Base-by-base conservation (phyloP, 2,888 invertebrate genomes). In the Hirtodrosophila trivittata region DNA sequence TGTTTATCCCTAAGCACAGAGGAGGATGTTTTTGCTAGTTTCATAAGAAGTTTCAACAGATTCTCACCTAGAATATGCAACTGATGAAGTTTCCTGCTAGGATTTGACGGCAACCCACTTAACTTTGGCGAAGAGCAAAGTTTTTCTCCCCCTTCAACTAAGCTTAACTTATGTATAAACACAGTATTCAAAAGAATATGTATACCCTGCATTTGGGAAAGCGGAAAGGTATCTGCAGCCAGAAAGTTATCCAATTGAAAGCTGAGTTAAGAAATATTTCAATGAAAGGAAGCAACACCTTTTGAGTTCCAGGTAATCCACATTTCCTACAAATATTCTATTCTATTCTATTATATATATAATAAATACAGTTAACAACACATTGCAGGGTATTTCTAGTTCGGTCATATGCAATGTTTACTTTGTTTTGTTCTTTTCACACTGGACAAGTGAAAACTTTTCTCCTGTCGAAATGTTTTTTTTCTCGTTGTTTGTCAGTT, bases 391-490 rank as follows among this genome's bases (percentile, higher is more conserved):
- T n/a, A 30, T 30, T 21, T 21, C 18, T 21, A 21, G 18, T 21
- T 21, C 18, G 18, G 18, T 21, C 5, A 3, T 6, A n/a, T 35
- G 35, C 6, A 12, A 35, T 7, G 1, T 30, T 30, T 30, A 3
- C 5, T 3, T 7, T 3, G 30, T 45, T 28, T 38, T 43, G 35
- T 45, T 59, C n/a, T n/a, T 52, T 45, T 32, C 12, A 16, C 3
- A 28, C 16, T 33, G 41, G 43, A 47, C 60, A 32, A 30, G 37
- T 12, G 30, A 47, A 65, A 62, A 66, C 56, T 75, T 57, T 45
- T 33, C 32, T 1, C 28, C 21, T 73, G 69, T 70, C 55, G 52
- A 73, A 73, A 73, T 73, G 66, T 69, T 67, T 64, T 59, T 69
- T 64, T 60, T 59, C 41, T 25, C 49, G 39, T 73, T 69, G 76